Conservation (phyloP, 2,113 vertebrate species). For the Osmerus mordax region DNA sequence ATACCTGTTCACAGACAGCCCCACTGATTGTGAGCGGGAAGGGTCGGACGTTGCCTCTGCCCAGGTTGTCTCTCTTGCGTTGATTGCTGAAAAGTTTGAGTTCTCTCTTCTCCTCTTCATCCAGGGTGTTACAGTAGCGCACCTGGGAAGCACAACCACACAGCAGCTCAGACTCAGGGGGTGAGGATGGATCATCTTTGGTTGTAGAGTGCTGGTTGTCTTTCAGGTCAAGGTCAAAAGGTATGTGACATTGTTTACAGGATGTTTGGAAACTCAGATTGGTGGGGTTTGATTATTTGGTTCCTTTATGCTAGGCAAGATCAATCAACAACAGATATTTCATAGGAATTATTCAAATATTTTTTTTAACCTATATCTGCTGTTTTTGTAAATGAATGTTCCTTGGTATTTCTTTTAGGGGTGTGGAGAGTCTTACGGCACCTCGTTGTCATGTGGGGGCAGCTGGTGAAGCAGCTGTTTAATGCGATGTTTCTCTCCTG, state of each 20-base stretch:
- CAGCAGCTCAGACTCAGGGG: background rate
- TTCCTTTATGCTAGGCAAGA: no score
- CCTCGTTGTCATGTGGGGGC: conserved; percentile 98
- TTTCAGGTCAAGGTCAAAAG: no score
- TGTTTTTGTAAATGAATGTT: background rate
- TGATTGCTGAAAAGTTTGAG: conserved; percentile 96
- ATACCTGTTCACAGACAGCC: conserved; percentile 92
- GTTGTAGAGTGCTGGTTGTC: no score
- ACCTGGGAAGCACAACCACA: conserved; percentile 70
- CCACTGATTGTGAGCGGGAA: conserved; percentile 92
- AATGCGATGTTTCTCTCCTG: conserved; percentile 92
- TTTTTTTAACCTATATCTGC: background rate
- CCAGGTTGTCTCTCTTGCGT: conserved; percentile 92
- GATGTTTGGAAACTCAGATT: no score
- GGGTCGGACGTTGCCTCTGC: conserved; percentile 88
- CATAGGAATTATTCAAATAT: no score
- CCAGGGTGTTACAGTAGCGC: conserved; percentile 90
- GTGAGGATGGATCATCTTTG: no score
- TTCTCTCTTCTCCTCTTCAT: conserved; percentile 95
- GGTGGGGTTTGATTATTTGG: no score
- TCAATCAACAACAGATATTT: no score
- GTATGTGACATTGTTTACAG: no score
- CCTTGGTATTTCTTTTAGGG: background rate
- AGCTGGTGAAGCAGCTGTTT: conserved; percentile 96
- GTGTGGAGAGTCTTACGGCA: conserved; percentile 52